phyloP scores from a whole-genome alignment of 1,140 invertebrate genomes.

The Belonocnema kinseyi region DNA sequence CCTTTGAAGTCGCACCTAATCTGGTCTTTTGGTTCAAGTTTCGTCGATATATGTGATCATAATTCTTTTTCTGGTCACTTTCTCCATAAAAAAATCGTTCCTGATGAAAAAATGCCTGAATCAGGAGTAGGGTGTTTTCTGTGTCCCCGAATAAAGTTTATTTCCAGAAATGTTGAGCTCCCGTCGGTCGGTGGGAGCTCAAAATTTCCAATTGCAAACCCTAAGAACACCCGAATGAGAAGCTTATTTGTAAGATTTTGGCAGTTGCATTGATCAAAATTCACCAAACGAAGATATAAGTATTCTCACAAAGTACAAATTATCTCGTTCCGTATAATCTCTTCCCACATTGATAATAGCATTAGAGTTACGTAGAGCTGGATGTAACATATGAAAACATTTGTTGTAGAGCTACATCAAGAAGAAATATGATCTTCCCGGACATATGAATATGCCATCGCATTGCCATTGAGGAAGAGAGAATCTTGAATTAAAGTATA shows the following conservation, averaged over 20 bases:
- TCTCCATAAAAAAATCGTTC: too few species aligned
- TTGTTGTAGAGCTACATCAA: conserved; percentile 17
- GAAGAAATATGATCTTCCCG: neutral
- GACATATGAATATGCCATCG: neutral
- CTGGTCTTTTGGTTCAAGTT: too few species aligned
- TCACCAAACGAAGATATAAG: neutral
- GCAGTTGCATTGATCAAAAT: neutral
- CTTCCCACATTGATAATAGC: neutral
- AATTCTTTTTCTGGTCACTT: too few species aligned
- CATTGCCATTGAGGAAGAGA: neutral
- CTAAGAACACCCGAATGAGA: neutral
- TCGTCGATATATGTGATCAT: too few species aligned
- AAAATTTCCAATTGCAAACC: too few species aligned
- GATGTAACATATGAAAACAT: conserved; percentile 1
- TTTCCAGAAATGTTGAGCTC: too few species aligned
- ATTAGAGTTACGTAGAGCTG: neutral
- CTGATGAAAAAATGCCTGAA: too few species aligned
- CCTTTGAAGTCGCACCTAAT: too few species aligned
- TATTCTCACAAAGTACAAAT: neutral
- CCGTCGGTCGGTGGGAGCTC: too few species aligned
- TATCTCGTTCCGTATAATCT: neutral
- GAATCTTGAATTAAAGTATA: neutral
- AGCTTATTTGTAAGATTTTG: conserved; percentile 12
- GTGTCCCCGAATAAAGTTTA: too few species aligned
- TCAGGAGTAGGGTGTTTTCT: too few species aligned